Evolutionary conservation across 2,113 vertebrate genomes (phyloP).

Genomic region (Cepphus grylle): DNA sequence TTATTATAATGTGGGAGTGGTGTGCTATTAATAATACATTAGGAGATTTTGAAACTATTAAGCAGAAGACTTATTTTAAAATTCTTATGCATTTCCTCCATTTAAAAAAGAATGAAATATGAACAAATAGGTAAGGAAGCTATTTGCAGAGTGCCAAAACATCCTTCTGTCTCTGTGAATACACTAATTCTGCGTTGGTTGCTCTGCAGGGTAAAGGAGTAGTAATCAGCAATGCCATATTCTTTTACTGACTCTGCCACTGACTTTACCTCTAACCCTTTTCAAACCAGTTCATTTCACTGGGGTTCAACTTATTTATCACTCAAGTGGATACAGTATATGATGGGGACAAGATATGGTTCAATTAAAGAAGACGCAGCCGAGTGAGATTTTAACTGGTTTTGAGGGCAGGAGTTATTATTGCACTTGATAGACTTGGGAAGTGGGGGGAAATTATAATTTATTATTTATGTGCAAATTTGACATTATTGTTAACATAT

Average conservation of each 20-base stretch:
- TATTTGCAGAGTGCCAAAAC: neutral
- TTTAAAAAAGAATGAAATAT: neutral
- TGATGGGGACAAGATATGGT: neutral
- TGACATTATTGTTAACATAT: slow-evolving; percentile 43
- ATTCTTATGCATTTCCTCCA: slow-evolving; percentile 2
- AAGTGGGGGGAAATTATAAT: slow-evolving; percentile 30
- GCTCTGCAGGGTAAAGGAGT: neutral
- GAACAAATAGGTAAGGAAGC: neutral
- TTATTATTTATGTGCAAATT: slow-evolving; percentile 50
- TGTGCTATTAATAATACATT: neutral
- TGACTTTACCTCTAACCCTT: neutral
- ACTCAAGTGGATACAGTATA: neutral
- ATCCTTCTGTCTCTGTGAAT: neutral
- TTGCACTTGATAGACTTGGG: slow-evolving; percentile 28
- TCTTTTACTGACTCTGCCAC: neutral
- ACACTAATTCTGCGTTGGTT: neutral
- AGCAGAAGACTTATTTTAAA: slow-evolving; percentile 10
- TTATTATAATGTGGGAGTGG: slow-evolving; percentile 25
- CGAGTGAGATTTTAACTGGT: neutral
- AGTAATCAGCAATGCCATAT: neutral
- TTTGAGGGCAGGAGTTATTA: slow-evolving; percentile 21
- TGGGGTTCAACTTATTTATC: neutral
- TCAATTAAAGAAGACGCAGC: neutral
- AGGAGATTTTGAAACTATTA: slow-evolving; percentile 16
- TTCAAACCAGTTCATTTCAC: neutral